Conservation (phyloP, 2,797 vertebrate genomes). For the Squalus acanthias region DNA sequence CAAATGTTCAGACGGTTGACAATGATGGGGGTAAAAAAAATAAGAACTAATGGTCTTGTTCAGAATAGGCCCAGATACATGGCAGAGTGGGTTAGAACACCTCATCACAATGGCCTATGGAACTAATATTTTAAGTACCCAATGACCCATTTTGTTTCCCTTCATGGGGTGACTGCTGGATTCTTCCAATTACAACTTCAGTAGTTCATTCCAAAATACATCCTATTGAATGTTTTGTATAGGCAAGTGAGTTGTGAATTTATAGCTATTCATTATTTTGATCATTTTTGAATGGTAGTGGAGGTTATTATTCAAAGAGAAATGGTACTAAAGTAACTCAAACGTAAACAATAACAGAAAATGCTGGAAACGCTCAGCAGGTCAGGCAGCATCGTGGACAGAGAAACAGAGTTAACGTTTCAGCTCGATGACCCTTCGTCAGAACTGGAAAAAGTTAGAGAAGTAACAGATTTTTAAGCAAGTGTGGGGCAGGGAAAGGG, state of each 20-base stretch:
- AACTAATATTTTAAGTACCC: slow-evolving; percentile 3
- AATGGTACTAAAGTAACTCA: no score
- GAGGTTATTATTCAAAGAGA: no score
- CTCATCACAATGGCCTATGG: neutral
- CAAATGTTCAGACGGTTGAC: neutral
- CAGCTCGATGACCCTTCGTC: no score
- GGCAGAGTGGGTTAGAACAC: neutral
- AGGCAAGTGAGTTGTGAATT: neutral
- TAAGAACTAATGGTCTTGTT: neutral
- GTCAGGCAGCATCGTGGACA: no score
- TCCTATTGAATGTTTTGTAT: neutral
- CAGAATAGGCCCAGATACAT: neutral
- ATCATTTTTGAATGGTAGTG: neutral
- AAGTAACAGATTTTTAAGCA: no score
- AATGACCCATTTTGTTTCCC: slow-evolving; percentile 6
- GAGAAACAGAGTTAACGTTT: no score
- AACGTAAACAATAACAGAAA: no score
- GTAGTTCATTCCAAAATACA: neutral
- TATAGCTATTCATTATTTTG: neutral
- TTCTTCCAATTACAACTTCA: neutral
- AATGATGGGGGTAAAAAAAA: neutral
- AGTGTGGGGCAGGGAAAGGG: no score
- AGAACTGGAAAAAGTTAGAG: no score
- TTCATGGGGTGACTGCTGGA: neutral
- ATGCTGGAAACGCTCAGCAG: no score